Percentiles rank a stretch among this genome's conserved stretches.
These are phyloP conservation scores for Drosophila trapezifrons DNA, from an alignment of 1,140 invertebrate genomes.

Conservation along the genomic window DNA sequence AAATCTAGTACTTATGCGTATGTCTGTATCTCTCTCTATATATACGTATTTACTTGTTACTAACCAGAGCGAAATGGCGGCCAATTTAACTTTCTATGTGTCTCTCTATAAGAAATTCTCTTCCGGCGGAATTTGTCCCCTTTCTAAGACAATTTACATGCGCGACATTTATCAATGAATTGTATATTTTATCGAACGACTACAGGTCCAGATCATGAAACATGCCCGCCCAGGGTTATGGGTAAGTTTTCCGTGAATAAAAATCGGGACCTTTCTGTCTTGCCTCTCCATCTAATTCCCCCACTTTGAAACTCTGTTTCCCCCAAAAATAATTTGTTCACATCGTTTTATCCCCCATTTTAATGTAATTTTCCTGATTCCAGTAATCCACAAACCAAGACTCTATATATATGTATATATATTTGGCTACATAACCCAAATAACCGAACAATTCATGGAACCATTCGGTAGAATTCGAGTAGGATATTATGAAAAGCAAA, in stretches of 20 bases:
- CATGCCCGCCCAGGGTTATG: slow-evolving; percentile 84
- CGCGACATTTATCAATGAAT: slow-evolving; percentile 64
- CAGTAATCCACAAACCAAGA: slow-evolving; percentile 62
- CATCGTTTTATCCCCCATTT: slow-evolving; percentile 20
- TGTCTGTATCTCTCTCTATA: slow-evolving; percentile 47
- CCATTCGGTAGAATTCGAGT: slow-evolving; percentile 3
- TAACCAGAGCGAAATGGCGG: slow-evolving; percentile 58
- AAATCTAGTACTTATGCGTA: slow-evolving; percentile 36
- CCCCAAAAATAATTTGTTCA: slow-evolving; percentile 36
- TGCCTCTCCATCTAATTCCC: slow-evolving; percentile 5
- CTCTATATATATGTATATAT: slow-evolving; percentile 52
- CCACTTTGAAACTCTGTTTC: slow-evolving; percentile 30
- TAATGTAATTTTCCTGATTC: slow-evolving; percentile 51
- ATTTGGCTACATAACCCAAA: slow-evolving; percentile 23
- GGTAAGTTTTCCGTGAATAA: slow-evolving; percentile 83
- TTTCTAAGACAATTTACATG: slow-evolving; percentile 43
- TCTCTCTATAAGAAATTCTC: slow-evolving; percentile 37
- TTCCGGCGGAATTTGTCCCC: slow-evolving; percentile 40
- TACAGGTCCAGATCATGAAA: slow-evolving; percentile 85
- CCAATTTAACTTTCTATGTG: slow-evolving; percentile 45
- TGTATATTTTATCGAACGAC: slow-evolving; percentile 75
- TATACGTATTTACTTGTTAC: slow-evolving; percentile 63
- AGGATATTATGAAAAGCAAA: not conserved
- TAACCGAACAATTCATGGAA: slow-evolving; percentile 32
- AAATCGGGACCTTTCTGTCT: slow-evolving; percentile 21